Percentiles rank a stretch among this genome's conserved stretches.
These are phyloP conservation scores for Arenaria interpres DNA, from an alignment of 2,113 vertebrate genomes.

Conservation along the genomic window DNA sequence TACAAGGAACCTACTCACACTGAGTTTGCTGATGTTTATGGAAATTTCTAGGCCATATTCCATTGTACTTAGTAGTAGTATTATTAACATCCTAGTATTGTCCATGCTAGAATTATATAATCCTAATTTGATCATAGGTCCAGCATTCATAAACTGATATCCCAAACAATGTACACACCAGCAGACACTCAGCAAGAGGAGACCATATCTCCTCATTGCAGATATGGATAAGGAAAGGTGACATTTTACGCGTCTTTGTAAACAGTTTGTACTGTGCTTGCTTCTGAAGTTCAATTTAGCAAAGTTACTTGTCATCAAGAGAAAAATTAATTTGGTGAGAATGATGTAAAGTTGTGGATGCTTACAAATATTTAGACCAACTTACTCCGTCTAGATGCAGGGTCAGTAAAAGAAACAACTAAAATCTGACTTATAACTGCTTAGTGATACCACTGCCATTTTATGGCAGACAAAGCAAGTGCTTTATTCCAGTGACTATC, in stretches of 20 bases:
- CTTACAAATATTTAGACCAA: neutral
- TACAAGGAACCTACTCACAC: neutral
- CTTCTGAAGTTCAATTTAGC: neutral
- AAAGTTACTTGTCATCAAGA: neutral
- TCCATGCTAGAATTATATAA: neutral
- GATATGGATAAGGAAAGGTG: neutral
- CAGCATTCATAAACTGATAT: neutral
- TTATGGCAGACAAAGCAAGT: neutral
- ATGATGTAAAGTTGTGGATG: neutral
- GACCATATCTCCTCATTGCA: rapidly evolving
- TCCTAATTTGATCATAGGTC: neutral
- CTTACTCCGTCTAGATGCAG: neutral
- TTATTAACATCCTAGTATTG: neutral
- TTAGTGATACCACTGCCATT: neutral
- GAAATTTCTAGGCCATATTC: neutral
- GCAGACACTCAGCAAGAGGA: neutral
- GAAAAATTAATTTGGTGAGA: neutral
- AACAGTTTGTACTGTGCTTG: neutral
- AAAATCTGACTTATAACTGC: neutral
- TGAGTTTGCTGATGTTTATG: neutral
- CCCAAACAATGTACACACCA: neutral
- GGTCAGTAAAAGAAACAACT: neutral
- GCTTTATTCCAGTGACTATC: neutral
- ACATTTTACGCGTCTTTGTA: neutral
- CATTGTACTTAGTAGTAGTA: neutral